A percentile compares a stretch with the other conserved stretches of the same genome.
Evolutionary conservation across 1,140 invertebrate genomes (phyloP).

Genomic region (Microplitis mediator): DNA sequence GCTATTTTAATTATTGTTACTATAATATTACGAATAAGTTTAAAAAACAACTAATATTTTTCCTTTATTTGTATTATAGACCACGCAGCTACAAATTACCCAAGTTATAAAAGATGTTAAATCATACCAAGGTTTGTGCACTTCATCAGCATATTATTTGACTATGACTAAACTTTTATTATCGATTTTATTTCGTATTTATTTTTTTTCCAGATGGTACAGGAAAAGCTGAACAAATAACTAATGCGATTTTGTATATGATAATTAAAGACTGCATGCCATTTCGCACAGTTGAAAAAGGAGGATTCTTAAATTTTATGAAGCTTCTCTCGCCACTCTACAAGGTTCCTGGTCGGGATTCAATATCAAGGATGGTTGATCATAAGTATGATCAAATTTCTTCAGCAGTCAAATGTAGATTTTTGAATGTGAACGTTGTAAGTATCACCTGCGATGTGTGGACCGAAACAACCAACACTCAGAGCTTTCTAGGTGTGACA

Average conservation of each 20-base stretch:
- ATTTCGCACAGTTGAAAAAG: background rate
- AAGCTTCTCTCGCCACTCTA: background rate
- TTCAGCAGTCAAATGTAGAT: background rate
- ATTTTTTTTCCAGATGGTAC: background rate
- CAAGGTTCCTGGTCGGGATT: background rate
- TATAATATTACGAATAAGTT: too few relatives aligned
- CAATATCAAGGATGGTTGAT: background rate
- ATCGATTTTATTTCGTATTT: background rate
- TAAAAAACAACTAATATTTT: too few relatives aligned
- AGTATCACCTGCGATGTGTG: background rate
- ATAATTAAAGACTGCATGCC: background rate
- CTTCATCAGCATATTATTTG: too few relatives aligned
- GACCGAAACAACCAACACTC: background rate
- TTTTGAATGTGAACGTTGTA: background rate
- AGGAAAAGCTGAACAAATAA: background rate
- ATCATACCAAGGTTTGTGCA: too few relatives aligned
- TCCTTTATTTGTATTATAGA: too few relatives aligned
- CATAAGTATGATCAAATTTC: background rate
- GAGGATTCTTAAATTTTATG: background rate
- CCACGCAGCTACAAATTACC: too few relatives aligned
- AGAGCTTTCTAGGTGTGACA: background rate
- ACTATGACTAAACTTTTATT: too few relatives aligned
- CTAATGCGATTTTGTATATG: background rate
- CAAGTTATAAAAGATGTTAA: too few relatives aligned
- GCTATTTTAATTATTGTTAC: too few relatives aligned